phyloP scores from a whole-genome alignment of 2,113 vertebrate genomes.

The Formicarius rufipectus region DNA sequence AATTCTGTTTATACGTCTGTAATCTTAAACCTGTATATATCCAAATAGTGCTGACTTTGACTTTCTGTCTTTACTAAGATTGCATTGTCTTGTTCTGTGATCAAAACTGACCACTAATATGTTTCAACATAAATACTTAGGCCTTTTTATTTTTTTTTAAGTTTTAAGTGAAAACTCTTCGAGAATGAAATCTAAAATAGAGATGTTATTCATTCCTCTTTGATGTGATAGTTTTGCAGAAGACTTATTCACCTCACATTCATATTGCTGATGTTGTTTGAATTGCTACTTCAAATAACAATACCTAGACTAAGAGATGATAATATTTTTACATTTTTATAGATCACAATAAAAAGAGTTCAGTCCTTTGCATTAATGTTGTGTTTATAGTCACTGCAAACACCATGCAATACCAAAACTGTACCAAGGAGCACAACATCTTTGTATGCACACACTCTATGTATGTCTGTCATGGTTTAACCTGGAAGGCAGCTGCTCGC shows the following conservation, averaged over 20 bases:
- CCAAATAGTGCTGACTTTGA: neutral
- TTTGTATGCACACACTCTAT: neutral
- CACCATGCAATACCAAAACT: neutral
- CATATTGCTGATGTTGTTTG: neutral
- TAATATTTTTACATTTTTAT: neutral
- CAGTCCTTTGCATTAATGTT: neutral
- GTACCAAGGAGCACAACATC: neutral
- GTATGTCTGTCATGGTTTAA: neutral
- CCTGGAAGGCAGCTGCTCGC: neutral
- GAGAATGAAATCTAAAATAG: neutral
- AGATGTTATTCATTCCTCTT: neutral
- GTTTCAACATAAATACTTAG: neutral
- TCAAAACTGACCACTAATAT: fast-evolving
- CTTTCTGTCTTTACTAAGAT: neutral
- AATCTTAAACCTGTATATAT: neutral
- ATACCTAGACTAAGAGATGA: neutral
- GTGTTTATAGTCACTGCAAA: conserved; percentile 22
- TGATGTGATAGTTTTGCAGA: neutral
- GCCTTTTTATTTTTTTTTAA: neutral
- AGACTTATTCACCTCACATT: neutral
- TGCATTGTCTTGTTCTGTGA: neutral
- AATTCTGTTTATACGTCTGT: neutral
- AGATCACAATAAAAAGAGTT: conserved; percentile 23
- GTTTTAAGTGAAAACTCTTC: neutral
- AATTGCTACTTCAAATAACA: neutral